phyloP scores from a whole-genome alignment of 1,140 invertebrate species.

The Pogonomyrmex barbatus region DNA sequence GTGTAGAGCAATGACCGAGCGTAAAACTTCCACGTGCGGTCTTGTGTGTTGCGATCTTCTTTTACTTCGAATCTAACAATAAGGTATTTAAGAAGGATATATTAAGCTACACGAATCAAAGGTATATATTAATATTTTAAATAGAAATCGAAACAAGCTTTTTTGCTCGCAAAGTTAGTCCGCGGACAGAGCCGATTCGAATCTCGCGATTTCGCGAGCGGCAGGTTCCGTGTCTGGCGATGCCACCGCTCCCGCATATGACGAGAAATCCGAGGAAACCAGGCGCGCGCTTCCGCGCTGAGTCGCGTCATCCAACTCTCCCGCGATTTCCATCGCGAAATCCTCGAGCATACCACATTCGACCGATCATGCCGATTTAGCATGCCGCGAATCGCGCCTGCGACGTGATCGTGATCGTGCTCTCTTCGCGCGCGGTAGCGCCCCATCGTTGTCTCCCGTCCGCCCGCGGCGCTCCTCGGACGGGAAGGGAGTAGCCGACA shows the following conservation, averaged over 20 bases:
- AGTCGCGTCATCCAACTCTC: constrained; percentile 11
- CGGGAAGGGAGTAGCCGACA: constrained; percentile 56
- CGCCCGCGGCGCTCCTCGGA: constrained; percentile 25
- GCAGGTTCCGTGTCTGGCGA: background rate
- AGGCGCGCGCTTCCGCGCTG: background rate
- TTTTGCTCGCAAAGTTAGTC: background rate
- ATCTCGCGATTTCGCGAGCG: background rate
- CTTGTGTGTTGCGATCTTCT: background rate
- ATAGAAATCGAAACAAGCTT: background rate
- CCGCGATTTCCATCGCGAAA: constrained; percentile 42
- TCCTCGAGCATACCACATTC: constrained; percentile 42
- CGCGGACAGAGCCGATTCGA: background rate
- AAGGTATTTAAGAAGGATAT: too few relatives aligned
- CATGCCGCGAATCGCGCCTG: constrained; percentile 52
- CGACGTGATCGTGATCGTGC: constrained; percentile 33
- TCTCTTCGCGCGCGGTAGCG: constrained; percentile 12
- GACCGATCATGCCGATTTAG: constrained; percentile 27
- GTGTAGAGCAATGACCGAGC: constrained; percentile 9
- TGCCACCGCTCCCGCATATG: background rate
- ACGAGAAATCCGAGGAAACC: constrained; percentile 1
- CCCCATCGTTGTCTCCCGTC: background rate
- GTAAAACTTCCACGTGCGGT: background rate
- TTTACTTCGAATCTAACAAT: background rate
- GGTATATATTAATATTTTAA: background rate
- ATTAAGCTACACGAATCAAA: too few relatives aligned